Evolutionary conservation across 1,140 invertebrate genomes (phyloP).

Genomic region (Octopus bimaculoides): DNA sequence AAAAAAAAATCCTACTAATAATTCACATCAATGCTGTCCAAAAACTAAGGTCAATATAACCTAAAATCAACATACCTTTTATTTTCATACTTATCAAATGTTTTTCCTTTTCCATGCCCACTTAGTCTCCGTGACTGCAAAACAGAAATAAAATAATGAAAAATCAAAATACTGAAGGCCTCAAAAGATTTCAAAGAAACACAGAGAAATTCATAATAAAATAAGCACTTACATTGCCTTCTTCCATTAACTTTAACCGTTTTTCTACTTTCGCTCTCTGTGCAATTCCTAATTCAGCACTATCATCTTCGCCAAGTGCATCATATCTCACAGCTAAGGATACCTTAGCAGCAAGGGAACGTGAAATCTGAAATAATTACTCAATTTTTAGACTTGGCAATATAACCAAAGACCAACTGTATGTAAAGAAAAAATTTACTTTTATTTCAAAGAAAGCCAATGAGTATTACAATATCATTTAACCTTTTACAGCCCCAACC

Average conservation of each 20-base stretch:
- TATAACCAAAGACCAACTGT: too few species aligned
- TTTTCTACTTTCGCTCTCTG: constrained; percentile 85
- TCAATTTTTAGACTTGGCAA: too few species aligned
- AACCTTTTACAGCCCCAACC: too few species aligned
- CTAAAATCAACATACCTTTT: constrained; percentile 58
- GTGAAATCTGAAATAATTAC: constrained; percentile 72
- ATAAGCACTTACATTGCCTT: constrained; percentile 69
- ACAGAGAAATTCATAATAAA: not conserved
- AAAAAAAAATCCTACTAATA: too few species aligned
- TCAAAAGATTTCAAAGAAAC: not conserved
- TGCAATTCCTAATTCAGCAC: constrained; percentile 77
- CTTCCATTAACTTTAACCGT: constrained; percentile 75
- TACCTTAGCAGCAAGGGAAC: constrained; percentile 96
- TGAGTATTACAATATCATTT: too few species aligned
- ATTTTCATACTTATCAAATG: constrained; percentile 87
- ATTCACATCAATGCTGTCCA: not conserved
- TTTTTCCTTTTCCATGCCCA: constrained; percentile 78
- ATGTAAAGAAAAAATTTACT: too few species aligned
- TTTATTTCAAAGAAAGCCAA: too few species aligned
- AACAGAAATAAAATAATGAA: constrained; percentile 18
- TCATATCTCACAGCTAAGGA: constrained; percentile 90
- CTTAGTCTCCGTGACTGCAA: constrained; percentile 66
- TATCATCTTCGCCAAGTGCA: constrained; percentile 86
- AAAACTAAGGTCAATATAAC: not conserved
- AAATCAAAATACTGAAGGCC: not conserved